phyloP scores from a whole-genome alignment of 1,140 invertebrate genomes.

The Frieseomelitta varia region DNA sequence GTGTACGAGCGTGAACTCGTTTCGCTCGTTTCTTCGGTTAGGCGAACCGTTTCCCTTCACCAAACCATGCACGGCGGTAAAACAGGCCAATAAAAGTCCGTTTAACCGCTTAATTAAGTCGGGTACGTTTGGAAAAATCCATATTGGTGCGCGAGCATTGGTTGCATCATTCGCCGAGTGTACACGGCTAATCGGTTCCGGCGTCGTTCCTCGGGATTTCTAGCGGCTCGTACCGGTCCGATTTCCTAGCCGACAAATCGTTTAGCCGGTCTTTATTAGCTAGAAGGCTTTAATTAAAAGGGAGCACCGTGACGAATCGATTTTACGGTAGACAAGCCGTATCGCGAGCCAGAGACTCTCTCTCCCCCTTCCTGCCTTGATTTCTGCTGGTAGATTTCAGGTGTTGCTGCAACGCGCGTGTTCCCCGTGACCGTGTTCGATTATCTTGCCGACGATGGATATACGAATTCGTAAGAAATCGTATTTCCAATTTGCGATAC shows the following conservation, averaged over 20 bases:
- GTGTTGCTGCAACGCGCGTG: neutral
- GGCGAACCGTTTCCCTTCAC: neutral
- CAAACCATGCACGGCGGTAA: neutral
- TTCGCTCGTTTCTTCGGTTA: neutral
- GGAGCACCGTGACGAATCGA: neutral
- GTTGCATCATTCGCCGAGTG: neutral
- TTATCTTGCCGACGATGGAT: too few relatives aligned
- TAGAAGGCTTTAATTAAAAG: constrained; percentile 6
- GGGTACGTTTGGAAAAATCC: neutral
- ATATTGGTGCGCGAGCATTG: neutral
- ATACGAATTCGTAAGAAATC: too few relatives aligned
- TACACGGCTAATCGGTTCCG: neutral
- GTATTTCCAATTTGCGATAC: too few relatives aligned
- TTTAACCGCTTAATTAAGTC: neutral
- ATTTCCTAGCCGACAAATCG: neutral
- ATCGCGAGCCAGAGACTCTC: neutral
- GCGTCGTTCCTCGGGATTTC: neutral
- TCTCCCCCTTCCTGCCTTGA: neutral
- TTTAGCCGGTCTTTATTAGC: neutral
- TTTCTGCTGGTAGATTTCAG: neutral
- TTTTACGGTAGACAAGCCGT: neutral
- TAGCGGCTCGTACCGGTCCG: neutral
- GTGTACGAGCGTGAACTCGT: neutral
- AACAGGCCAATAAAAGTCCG: neutral
- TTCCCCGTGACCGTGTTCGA: too few relatives aligned